These are phyloP conservation scores for Labroides dimidiatus DNA, from an alignment of 2,797 vertebrate species.

Conservation along the genomic window DNA sequence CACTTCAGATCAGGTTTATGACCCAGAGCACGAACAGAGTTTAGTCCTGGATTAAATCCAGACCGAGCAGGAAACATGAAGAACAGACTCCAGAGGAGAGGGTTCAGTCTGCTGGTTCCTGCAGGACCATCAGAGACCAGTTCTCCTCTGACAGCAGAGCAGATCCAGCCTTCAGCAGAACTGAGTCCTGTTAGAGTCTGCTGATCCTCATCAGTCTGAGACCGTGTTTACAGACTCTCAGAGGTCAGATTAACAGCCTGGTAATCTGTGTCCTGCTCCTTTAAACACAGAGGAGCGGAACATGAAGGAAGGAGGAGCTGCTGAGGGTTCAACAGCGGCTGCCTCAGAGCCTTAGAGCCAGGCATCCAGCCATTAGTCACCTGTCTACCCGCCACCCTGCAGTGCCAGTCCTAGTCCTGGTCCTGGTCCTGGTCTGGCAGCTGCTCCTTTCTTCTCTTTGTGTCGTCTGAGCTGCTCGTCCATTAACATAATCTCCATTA, in stretches of 20 bases:
- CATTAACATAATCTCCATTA: constrained; percentile 78
- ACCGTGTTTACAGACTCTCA: neutral
- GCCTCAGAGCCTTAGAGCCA: constrained; percentile 20
- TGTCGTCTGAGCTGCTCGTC: constrained; percentile 62
- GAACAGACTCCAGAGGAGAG: too few species aligned
- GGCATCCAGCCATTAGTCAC: constrained; percentile 29
- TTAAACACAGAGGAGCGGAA: too few species aligned
- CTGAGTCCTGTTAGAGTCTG: neutral
- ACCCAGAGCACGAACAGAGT: neutral
- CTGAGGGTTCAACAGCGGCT: neutral
- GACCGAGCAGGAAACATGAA: too few species aligned
- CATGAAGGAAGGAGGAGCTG: too few species aligned
- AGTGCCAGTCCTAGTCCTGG: constrained; percentile 4
- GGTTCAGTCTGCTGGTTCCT: too few species aligned
- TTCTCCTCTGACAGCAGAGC: too few species aligned
- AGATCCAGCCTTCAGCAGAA: too few species aligned
- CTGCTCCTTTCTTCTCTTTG: constrained; percentile 69
- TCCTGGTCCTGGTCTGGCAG: constrained; percentile 41
- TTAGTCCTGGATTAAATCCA: too few species aligned
- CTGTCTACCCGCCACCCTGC: too few species aligned
- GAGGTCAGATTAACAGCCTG: too few species aligned
- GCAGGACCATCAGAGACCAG: too few species aligned
- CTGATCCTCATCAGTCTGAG: neutral
- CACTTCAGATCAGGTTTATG: neutral
- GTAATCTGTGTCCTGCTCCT: too few species aligned